Percentiles rank a stretch among this genome's conserved stretches.
Conservation (phyloP, 2,888 invertebrate genomes). For the Ornithoptera priamus region DNA sequence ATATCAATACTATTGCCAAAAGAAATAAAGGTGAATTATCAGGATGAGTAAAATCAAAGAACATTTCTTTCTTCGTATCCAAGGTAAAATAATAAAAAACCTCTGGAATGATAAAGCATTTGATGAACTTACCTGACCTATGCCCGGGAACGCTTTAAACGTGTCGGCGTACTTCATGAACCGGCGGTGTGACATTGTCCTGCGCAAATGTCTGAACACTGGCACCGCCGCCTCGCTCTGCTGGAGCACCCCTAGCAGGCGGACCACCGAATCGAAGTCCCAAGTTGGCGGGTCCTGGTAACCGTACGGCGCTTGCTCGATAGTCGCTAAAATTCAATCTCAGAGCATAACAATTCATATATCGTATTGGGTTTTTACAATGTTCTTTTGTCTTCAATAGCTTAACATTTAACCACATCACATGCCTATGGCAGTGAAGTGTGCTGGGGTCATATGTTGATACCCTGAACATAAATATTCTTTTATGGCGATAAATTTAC, state of each 20-base stretch:
- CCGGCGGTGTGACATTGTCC: conserved; percentile 39
- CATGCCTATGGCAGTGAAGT: background rate
- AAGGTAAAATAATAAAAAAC: background rate
- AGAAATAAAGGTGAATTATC: too few species aligned
- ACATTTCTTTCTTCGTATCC: too few species aligned
- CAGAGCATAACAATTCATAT: background rate
- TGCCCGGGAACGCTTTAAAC: conserved; percentile 50
- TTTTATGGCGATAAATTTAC: too few species aligned
- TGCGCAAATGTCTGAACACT: conserved; percentile 38
- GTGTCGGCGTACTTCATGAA: conserved; percentile 38
- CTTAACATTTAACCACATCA: too few species aligned
- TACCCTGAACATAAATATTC: too few species aligned
- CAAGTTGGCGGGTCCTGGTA: conserved; percentile 51
- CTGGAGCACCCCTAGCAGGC: conserved; percentile 47
- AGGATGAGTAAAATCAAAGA: too few species aligned
- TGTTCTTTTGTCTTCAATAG: too few species aligned
- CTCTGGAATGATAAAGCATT: too few species aligned
- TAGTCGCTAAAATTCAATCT: conserved; percentile 37
- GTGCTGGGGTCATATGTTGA: too few species aligned
- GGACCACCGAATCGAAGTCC: conserved; percentile 49
- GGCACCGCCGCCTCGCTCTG: conserved; percentile 41
- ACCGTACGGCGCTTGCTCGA: conserved; percentile 43
- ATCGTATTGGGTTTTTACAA: background rate
- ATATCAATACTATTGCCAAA: too few species aligned
- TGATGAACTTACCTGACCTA: conserved; percentile 38